These are phyloP conservation scores for Manacus vitellinus DNA, from an alignment of 2,113 vertebrate species.

Conservation along the genomic window DNA sequence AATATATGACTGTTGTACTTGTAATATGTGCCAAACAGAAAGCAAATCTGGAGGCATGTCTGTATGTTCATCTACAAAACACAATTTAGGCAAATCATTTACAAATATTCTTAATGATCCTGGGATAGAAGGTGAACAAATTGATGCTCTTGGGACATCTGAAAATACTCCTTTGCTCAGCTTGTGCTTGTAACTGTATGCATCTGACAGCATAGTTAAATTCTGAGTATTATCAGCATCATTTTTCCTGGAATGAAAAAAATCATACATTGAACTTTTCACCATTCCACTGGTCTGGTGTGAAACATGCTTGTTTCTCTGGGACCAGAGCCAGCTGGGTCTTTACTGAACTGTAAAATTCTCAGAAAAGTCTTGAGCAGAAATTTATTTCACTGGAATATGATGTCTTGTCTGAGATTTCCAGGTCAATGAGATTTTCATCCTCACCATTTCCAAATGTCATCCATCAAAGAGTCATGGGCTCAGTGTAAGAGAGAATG, in stretches of 20 bases:
- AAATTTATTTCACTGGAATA: neutral
- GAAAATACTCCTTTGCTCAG: neutral
- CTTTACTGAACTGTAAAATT: neutral
- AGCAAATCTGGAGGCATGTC: neutral
- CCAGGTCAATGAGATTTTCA: neutral
- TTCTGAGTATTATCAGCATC: neutral
- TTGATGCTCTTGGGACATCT: neutral
- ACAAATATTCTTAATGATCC: neutral
- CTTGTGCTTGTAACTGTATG: neutral
- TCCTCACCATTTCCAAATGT: neutral
- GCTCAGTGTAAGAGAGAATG: neutral
- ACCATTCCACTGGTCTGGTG: neutral
- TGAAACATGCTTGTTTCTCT: neutral
- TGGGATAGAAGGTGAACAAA: neutral
- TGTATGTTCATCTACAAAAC: neutral
- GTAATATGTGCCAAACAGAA: neutral
- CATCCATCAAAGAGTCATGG: neutral
- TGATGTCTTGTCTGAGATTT: neutral
- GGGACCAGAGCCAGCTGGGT: neutral
- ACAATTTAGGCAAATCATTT: neutral
- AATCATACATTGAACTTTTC: neutral
- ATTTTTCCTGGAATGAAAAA: neutral
- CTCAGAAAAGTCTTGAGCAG: neutral
- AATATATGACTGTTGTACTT: neutral
- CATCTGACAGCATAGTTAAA: neutral